Conservation (phyloP, 2,888 invertebrate species). For the Callosobruchus maculatus region DNA sequence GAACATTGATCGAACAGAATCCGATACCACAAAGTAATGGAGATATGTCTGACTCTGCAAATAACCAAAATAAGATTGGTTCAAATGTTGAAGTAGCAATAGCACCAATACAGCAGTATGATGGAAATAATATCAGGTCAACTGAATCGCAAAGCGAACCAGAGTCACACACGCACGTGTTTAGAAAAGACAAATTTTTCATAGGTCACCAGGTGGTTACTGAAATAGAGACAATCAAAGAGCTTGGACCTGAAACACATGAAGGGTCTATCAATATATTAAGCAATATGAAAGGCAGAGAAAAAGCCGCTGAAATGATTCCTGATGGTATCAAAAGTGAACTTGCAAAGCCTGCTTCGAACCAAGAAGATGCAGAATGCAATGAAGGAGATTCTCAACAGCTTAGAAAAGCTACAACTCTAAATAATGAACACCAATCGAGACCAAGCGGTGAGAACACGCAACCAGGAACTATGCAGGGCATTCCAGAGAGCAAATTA, state of each 20-base stretch:
- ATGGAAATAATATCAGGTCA: not conserved
- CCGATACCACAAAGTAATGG: not conserved
- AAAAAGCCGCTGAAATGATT: slow-evolving; percentile 11
- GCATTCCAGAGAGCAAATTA: not conserved
- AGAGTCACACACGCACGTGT: not conserved
- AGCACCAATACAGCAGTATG: not conserved
- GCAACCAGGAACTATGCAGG: not conserved
- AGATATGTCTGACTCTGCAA: not conserved
- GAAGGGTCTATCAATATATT: not conserved
- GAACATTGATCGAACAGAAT: not conserved
- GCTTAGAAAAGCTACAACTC: not conserved
- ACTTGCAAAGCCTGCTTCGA: not conserved
- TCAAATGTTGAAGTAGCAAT: not conserved
- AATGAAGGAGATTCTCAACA: not conserved
- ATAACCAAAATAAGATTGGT: not conserved
- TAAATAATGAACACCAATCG: not conserved
- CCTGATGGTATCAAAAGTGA: not conserved
- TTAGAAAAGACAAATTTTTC: not conserved
- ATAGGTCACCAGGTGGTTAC: slow-evolving; percentile 2
- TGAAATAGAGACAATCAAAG: slow-evolving; percentile 4
- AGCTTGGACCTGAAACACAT: not conserved
- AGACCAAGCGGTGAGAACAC: not conserved
- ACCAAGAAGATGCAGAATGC: not conserved
- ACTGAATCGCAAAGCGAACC: not conserved
- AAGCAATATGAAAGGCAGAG: not conserved